phyloP scores from a whole-genome alignment of 2,113 vertebrate genomes.

The Corythoichthys intestinalis region DNA sequence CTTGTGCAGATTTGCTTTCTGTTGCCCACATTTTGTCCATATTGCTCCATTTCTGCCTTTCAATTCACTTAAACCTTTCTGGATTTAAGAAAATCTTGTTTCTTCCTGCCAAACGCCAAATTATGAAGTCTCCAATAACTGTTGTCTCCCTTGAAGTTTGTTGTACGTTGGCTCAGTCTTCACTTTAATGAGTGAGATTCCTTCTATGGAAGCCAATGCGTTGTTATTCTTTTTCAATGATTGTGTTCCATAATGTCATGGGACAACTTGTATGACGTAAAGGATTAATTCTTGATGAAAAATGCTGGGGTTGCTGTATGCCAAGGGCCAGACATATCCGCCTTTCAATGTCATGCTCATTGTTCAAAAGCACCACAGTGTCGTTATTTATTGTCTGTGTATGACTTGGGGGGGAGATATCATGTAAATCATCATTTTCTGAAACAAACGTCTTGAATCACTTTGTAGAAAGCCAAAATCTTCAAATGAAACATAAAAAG shows the following conservation, averaged over 20 bases:
- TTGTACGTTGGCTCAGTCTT: conserved; percentile 8
- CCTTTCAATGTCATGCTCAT: conserved; percentile 26
- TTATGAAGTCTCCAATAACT: background rate
- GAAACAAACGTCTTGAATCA: background rate
- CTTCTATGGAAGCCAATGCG: conserved; percentile 2
- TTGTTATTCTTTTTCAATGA: conserved; percentile 18
- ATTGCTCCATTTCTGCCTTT: background rate
- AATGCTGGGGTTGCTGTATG: conserved; percentile 31
- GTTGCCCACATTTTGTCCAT: background rate
- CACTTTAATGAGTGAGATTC: conserved; percentile 5
- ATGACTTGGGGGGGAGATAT: background rate
- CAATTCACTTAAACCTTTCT: background rate
- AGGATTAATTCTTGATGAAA: conserved; percentile 27
- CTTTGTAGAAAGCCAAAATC: background rate
- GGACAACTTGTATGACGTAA: conserved; percentile 13
- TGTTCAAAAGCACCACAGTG: conserved; percentile 1
- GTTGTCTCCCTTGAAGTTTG: background rate
- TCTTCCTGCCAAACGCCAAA: background rate
- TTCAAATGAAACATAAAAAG: background rate
- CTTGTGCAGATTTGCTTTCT: background rate
- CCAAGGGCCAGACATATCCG: conserved; percentile 47
- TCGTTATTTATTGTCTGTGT: background rate
- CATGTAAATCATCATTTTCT: background rate
- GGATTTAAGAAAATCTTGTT: background rate
- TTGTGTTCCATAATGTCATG: background rate